phyloP scores from a whole-genome alignment of 2,888 invertebrate species.

The Cosmorhoe ocellata region DNA sequence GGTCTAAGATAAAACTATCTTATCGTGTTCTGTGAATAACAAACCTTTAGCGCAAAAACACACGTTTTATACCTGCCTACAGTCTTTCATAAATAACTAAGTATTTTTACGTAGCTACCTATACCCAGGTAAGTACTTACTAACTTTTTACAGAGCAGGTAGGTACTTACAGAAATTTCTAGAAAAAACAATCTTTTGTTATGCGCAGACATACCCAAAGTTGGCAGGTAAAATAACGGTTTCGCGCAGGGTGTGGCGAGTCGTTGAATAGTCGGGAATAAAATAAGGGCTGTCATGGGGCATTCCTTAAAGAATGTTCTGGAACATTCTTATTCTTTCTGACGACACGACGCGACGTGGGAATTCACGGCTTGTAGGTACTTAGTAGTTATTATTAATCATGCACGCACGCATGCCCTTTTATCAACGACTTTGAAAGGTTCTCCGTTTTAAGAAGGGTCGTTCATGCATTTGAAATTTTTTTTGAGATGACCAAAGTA shows the following conservation, averaged over 20 bases:
- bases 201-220: not conserved
- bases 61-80: not conserved
- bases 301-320: not conserved
- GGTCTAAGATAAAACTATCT: too few species aligned
- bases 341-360: slow-evolving; percentile 4
- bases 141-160: not conserved
- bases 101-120: not conserved
- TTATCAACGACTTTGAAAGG: too few species aligned
- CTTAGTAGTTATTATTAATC: not conserved
- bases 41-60: too few species aligned
- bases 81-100: too few species aligned
- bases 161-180: not conserved
- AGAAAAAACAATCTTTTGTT: not conserved
- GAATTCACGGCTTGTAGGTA: slow-evolving; percentile 9
- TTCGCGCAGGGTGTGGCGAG: slow-evolving; percentile 3
- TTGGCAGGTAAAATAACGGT: slow-evolving; percentile 29
- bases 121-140: not conserved
- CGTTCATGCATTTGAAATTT: too few species aligned
- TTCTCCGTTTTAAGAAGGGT: too few species aligned
- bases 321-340: not conserved
- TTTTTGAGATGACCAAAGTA: too few species aligned
- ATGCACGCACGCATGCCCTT: not conserved
- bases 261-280: not conserved
- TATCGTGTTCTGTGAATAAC: too few species aligned
- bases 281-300: not conserved